Evolutionary conservation across 2,113 vertebrate species (phyloP).

Genomic region (Colistium nudipinnis): DNA sequence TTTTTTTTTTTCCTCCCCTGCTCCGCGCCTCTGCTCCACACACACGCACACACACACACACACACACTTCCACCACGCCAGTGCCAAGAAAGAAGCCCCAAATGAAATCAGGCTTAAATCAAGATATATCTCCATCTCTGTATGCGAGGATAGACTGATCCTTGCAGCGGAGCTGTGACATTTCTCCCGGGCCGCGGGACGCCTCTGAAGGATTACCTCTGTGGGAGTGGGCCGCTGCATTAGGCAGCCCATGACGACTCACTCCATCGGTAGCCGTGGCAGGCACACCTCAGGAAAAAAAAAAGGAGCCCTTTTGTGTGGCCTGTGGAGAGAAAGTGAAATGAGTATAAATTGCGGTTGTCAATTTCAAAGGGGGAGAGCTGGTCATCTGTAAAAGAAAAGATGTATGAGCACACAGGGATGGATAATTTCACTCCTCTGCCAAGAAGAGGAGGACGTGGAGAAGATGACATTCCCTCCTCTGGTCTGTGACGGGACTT

Average conservation of each 20-base stretch:
- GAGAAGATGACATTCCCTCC: constrained; percentile 71
- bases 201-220: constrained; percentile 74
- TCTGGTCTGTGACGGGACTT: constrained; percentile 68
- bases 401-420: constrained; percentile 81
- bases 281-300: constrained; percentile 75
- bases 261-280: constrained; percentile 72
- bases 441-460: constrained; percentile 53
- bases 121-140: constrained; percentile 71
- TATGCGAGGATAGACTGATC: constrained; percentile 66
- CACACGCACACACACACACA: constrained; percentile 50
- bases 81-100: constrained; percentile 65
- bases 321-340: constrained; percentile 71
- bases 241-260: constrained; percentile 70
- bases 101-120: constrained; percentile 78
- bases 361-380: constrained; percentile 79
- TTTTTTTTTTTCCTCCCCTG: constrained; percentile 55
- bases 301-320: constrained; percentile 66
- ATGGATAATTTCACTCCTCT: constrained; percentile 76
- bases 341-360: constrained; percentile 86
- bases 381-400: constrained; percentile 81
- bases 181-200: constrained; percentile 71
- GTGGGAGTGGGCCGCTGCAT: constrained; percentile 70
- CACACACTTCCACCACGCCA: constrained; percentile 47
- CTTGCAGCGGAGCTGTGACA: constrained; percentile 67
- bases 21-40: constrained; percentile 52